phyloP scores from a whole-genome alignment of 2,888 invertebrate genomes.

The Heliconius ethilla region DNA sequence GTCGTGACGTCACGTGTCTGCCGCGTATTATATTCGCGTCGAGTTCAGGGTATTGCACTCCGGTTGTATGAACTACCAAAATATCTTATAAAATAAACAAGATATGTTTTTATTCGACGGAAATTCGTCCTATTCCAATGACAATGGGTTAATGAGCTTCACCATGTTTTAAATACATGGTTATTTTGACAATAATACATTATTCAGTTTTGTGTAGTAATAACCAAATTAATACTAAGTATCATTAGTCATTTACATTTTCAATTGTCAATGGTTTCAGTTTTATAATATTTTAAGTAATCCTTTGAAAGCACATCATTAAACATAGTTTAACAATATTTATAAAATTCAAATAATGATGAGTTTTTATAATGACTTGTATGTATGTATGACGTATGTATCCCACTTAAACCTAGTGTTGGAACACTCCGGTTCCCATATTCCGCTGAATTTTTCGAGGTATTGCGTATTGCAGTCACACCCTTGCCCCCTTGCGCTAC shows the following conservation, averaged over 20 bases:
- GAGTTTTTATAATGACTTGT: not conserved
- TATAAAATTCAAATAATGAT: not conserved
- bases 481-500: no score
- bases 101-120: slow-evolving; percentile 40
- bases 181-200: not conserved
- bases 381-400: no score
- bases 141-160: slow-evolving; percentile 40
- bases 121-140: slow-evolving; percentile 39
- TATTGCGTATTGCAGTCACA: no score
- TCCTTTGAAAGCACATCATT: not conserved
- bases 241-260: not conserved
- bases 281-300: not conserved
- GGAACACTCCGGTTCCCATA: no score
- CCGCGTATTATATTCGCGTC: slow-evolving; percentile 35
- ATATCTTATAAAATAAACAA: slow-evolving; percentile 38
- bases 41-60: slow-evolving; percentile 45
- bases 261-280: not conserved
- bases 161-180: slow-evolving; percentile 14
- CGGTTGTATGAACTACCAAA: slow-evolving; percentile 38
- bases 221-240: not conserved
- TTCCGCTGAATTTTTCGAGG: no score
- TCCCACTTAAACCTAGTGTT: no score
- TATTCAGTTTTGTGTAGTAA: not conserved
- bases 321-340: not conserved
- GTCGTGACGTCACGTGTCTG: slow-evolving; percentile 29